A percentile compares a stretch with the other conserved stretches of the same genome.
These are phyloP conservation scores for Cyanoderma ruficeps DNA, from an alignment of 2,113 vertebrate species.

Conservation along the genomic window DNA sequence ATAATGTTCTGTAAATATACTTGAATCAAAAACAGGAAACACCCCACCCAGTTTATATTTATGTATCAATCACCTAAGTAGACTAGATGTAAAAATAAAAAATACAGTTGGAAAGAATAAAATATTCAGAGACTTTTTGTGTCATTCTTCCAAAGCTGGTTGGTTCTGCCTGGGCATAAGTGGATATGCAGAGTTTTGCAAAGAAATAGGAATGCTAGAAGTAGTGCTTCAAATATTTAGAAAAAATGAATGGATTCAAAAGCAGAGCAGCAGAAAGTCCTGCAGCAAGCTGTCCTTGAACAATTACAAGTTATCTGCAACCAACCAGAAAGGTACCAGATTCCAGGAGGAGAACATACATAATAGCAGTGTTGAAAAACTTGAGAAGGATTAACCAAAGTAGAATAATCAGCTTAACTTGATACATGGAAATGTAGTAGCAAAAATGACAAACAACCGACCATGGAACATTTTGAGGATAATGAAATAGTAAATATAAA, in stretches of 20 bases:
- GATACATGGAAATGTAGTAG: not conserved
- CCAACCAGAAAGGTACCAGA: not conserved
- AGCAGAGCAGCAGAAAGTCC: not conserved
- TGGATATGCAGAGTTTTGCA: not conserved
- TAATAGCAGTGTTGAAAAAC: not conserved
- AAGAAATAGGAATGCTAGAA: not conserved
- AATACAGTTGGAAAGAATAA: no score
- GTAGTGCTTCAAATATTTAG: not conserved
- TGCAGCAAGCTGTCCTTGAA: not conserved
- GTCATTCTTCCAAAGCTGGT: no score
- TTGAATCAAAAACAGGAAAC: not conserved
- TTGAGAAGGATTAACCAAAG: not conserved
- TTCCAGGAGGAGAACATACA: not conserved
- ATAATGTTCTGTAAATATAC: not conserved
- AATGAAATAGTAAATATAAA: not conserved
- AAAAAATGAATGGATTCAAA: not conserved
- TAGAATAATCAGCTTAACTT: not conserved
- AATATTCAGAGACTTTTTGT: no score
- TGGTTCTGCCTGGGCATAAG: no score
- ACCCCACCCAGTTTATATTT: accelerated
- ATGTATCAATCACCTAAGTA: not conserved
- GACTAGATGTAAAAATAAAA: not conserved
- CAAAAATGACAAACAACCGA: not conserved
- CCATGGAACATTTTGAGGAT: not conserved
- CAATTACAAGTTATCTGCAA: not conserved